Percentiles rank a stretch among this genome's conserved stretches.
phyloP scores from a whole-genome alignment of 2,113 vertebrate species.

The Canis aureus region DNA sequence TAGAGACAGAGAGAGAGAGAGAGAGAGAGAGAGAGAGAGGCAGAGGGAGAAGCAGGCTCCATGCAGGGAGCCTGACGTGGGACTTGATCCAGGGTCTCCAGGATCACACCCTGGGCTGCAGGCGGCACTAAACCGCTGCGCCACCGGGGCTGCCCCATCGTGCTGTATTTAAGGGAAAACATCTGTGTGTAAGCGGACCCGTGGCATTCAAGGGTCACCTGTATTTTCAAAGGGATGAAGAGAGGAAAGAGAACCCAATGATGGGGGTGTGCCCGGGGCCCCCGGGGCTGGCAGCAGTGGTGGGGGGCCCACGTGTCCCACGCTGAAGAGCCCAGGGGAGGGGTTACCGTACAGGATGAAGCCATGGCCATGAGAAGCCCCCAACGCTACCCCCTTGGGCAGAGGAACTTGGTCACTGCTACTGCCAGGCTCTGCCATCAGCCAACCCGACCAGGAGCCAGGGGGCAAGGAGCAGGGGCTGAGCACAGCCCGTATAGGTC shows the following conservation, averaged over 20 bases:
- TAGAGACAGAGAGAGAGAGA: too few relatives aligned
- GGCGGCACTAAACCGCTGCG: too few relatives aligned
- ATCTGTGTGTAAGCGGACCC: background rate
- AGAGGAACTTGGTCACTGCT: accelerated
- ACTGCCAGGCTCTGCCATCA: accelerated
- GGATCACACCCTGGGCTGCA: too few relatives aligned
- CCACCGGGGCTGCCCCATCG: too few relatives aligned
- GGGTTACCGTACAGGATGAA: background rate
- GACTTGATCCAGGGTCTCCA: too few relatives aligned
- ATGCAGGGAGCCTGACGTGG: too few relatives aligned
- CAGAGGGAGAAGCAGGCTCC: too few relatives aligned
- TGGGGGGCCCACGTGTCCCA: accelerated
- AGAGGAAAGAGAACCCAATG: background rate
- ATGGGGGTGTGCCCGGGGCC: accelerated
- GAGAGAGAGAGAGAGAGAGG: too few relatives aligned
- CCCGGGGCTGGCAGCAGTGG: background rate
- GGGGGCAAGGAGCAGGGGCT: background rate
- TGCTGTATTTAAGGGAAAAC: background rate
- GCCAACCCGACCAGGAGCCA: accelerated
- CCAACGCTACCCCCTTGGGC: accelerated
- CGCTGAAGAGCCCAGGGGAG: accelerated
- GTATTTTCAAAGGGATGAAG: background rate
- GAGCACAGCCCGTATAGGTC: accelerated
- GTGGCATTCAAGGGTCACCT: background rate
- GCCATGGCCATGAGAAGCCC: background rate